These are phyloP conservation scores for Mormyrops attenuatus DNA, from an alignment of 2,797 vertebrate species.

Conservation along the genomic window DNA sequence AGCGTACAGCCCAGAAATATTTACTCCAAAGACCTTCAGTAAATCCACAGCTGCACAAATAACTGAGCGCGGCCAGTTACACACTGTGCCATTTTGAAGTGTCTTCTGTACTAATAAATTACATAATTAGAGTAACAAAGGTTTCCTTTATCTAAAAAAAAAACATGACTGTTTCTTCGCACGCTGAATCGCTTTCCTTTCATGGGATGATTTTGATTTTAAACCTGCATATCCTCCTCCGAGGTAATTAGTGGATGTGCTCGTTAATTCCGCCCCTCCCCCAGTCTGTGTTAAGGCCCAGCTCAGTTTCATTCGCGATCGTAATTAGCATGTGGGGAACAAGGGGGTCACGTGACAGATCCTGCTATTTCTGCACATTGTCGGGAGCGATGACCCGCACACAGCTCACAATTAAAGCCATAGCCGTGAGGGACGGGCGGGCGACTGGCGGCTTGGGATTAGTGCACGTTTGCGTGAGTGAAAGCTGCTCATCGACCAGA, in stretches of 20 bases:
- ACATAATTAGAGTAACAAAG: background rate
- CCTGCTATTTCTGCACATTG: background rate
- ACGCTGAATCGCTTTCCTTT: background rate
- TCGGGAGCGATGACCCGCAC: conserved; percentile 28
- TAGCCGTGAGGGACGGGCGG: conserved; percentile 42
- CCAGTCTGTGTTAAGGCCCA: background rate
- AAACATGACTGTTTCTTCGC: background rate
- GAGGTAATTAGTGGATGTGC: background rate
- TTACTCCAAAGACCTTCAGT: background rate
- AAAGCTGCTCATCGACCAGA: conserved; percentile 19
- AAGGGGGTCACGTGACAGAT: background rate
- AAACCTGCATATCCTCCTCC: background rate
- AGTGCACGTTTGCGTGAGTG: conserved; percentile 29
- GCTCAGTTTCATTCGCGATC: background rate
- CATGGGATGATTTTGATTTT: background rate
- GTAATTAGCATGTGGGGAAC: conserved; percentile 23
- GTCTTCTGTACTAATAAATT: background rate
- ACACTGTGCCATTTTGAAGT: background rate
- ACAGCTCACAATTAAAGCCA: conserved; percentile 47
- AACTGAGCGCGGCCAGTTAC: background rate
- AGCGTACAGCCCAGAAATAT: background rate
- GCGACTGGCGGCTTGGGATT: conserved; percentile 32
- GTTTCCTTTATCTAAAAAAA: background rate
- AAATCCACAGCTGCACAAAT: background rate
- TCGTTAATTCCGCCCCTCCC: background rate